phyloP scores from a whole-genome alignment of 2,888 invertebrate species.

The Pecten maximus region DNA sequence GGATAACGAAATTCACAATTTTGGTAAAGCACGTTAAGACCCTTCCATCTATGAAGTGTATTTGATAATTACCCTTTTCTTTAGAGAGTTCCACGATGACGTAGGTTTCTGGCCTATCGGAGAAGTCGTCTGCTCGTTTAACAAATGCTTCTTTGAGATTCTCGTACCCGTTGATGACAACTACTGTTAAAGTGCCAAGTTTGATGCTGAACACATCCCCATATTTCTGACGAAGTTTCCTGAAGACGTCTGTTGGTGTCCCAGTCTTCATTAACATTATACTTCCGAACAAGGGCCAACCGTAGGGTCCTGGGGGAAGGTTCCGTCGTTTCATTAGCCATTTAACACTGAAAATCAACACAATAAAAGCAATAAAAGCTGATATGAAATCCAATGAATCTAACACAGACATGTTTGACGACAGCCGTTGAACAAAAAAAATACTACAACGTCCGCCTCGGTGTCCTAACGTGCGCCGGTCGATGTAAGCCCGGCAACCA shows the following conservation, averaged over 20 bases:
- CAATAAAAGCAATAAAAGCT: background rate
- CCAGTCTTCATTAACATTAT: conserved; percentile 6
- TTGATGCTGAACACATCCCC: conserved; percentile 38
- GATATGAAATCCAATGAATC: background rate
- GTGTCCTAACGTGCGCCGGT: too few species aligned
- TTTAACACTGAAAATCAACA: background rate
- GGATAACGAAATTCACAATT: too few species aligned
- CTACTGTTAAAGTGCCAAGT: conserved; percentile 29
- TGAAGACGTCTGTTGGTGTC: conserved; percentile 16
- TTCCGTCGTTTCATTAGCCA: conserved; percentile 17
- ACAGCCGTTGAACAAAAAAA: background rate
- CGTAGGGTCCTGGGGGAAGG: conserved; percentile 42
- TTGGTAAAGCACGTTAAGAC: too few species aligned
- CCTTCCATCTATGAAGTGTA: too few species aligned
- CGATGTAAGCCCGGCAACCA: too few species aligned
- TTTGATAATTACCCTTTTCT: conserved; percentile 39
- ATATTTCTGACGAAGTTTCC: conserved; percentile 38
- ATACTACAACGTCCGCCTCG: too few species aligned
- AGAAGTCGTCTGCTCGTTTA: conserved; percentile 33
- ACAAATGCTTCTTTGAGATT: conserved; percentile 38
- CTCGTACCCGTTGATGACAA: conserved; percentile 36
- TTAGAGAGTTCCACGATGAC: conserved; percentile 8
- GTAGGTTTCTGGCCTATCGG: conserved; percentile 38
- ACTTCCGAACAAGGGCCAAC: conserved; percentile 44
- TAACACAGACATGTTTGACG: background rate